Evolutionary conservation across 1,140 invertebrate genomes (phyloP).

Genomic region (Caenorhabditis remanei): DNA sequence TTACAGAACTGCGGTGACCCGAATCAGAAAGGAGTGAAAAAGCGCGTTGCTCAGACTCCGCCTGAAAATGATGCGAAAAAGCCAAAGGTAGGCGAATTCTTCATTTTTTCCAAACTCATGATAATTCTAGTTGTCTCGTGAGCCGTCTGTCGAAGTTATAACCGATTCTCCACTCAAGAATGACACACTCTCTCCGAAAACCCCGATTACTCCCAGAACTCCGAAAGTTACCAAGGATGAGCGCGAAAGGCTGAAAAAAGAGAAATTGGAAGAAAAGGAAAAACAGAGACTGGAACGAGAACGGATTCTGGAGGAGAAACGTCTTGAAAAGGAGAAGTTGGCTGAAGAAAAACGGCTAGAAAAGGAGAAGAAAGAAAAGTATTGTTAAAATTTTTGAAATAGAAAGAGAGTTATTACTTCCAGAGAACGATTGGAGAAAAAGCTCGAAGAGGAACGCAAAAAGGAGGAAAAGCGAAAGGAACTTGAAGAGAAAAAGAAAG

Average conservation of each 20-base stretch:
- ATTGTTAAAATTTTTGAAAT: neutral
- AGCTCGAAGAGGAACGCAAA: conserved; percentile 41
- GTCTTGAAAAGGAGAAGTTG: conserved; percentile 46
- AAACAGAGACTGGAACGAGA: conserved; percentile 19
- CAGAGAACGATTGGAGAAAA: conserved; percentile 38
- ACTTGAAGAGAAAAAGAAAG: conserved; percentile 46
- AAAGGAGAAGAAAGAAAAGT: conserved; percentile 53
- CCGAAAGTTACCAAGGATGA: conserved; percentile 44
- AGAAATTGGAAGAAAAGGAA: conserved; percentile 38
- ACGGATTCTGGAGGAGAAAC: conserved; percentile 20
- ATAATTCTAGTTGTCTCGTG: conserved; percentile 1
- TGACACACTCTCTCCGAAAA: neutral
- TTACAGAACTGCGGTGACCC: conserved; percentile 6
- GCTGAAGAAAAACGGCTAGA: conserved; percentile 44
- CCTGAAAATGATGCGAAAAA: conserved; percentile 41
- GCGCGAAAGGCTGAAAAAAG: conserved; percentile 8
- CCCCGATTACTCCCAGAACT: conserved; percentile 27
- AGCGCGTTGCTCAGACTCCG: conserved; percentile 18
- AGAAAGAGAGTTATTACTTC: neutral
- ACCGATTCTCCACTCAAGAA: neutral
- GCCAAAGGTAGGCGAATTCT: neutral
- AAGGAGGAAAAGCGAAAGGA: conserved; percentile 76
- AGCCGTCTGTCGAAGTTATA: neutral
- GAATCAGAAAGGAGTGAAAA: conserved; percentile 29
- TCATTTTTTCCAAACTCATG: neutral